Base-by-base conservation (phyloP, 2,113 vertebrate species). In the Ammodytes marinus region DNA sequence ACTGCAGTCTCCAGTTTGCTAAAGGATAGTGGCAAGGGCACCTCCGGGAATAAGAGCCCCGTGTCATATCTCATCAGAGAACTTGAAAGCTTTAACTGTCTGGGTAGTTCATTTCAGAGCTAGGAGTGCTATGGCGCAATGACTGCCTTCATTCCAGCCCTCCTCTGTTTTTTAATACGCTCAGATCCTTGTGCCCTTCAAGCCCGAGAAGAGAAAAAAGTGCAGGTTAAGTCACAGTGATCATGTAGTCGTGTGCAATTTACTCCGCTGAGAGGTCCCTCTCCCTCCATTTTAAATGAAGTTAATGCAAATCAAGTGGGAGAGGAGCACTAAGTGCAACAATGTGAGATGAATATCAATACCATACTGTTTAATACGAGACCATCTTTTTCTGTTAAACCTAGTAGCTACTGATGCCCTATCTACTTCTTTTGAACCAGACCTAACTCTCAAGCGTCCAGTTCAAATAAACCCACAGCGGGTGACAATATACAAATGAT, bases 281-380 rank as follows among this genome's bases (percentile, higher is more conserved):
- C 66, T 83, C 58, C 77, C 66, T 88, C 85, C 65, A 60, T 84
- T 86, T 91, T 88, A 91, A 90, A 90, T 64, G 72, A 63, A 88
- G 80, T 87, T 89, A 87, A 93, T 94, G 88, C 84, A 91, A 93
- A 91, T 92, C 85, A 85, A 86, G 79, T 63, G 68, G 68, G 82
- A 84, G 68, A 14, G 43, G 64, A 71, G 73, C 74, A 81, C 79
- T 79, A 71, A 90, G 89, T 79, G 74, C 82, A 91, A 64, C 50
- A 49, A 74, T 86, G 86, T 86, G 89, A 89, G 81, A 76, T 84
- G 87, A 93, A 92, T 94, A 86, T 90, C 81, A 90, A 93, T 85
- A 74, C 40, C 9, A 27, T 43, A n/a, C 42, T 9, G 11, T 88
- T 88, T 85, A 79, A 84, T 71, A 83, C 66, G 77, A 73, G 68